Base-by-base conservation (phyloP, 2,113 vertebrate genomes). In the Corvus hawaiiensis region DNA sequence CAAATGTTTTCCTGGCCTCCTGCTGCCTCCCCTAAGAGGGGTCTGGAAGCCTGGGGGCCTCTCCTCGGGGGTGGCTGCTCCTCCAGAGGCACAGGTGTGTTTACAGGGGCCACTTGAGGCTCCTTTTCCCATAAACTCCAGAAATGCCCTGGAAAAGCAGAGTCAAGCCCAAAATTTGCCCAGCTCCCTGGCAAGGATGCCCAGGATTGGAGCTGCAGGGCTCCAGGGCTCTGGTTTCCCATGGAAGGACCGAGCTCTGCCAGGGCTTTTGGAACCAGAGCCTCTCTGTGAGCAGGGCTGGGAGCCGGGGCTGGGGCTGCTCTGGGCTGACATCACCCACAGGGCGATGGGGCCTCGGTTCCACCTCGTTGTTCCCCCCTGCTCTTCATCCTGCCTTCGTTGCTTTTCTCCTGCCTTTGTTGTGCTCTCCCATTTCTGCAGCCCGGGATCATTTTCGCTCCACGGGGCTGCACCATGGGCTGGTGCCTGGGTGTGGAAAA, bases 381-480 rank as follows among this genome's bases (percentile, higher is more conserved):
- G 3, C 9, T 21, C 68, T 23, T 44, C 11, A 5, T 9, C 76
- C 37, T 49, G 27, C 56, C 39, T 7, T 11, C 3, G 9, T 4
- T 37, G 58, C 27, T 46, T 6, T 63, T 9, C 64, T 74, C 32
- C 68, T 71, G 61, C 32, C 5, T 69, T 22, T 19, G 6, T 2
- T 44, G 68, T 6, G 2, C 71, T 33, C 16, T 51, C 28, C 44
- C 33, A 3, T 58, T 61, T 17, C 86, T 90, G 49, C 66, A 35
- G 56, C 32, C 52, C 3, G 0, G 26, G 68, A 46, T 14, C 2
- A 0, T 4, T 51, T 10, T 58, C 61, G 22, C 69, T 44, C 48
- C 63, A 4, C 1, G 6, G 2, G 4, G 33, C 22, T 22, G 8
- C 19, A 1, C 32, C 52, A 2, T 0, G 2, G 52, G 39, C 72